Evolutionary conservation across 2,888 invertebrate species (phyloP).

Genomic region (Subacronicta megacephala): DNA sequence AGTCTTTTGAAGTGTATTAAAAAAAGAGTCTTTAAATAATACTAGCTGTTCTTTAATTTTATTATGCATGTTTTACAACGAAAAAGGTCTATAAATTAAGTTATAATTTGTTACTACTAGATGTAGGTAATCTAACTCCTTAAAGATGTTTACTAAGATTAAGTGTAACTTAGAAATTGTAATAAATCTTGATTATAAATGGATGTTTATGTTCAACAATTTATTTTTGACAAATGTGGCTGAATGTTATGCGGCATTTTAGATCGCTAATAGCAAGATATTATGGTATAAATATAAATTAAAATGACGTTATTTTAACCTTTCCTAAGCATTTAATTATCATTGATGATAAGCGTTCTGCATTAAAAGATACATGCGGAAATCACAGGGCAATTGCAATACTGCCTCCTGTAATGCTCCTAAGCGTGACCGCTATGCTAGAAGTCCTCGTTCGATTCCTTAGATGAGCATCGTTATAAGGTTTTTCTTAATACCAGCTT

Average conservation of each 20-base stretch:
- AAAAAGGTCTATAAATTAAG: slow-evolving; percentile 1
- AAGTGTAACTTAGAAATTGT: slow-evolving; percentile 6
- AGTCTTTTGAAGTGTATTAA: too few relatives aligned
- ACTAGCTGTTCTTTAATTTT: too few relatives aligned
- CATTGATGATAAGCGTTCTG: neutral
- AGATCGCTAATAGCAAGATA: slow-evolving; percentile 10
- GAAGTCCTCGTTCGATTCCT: too few relatives aligned
- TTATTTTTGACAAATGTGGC: slow-evolving; percentile 30
- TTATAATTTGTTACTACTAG: neutral
- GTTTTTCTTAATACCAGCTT: too few relatives aligned
- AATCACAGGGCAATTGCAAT: too few relatives aligned
- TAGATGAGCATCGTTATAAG: too few relatives aligned
- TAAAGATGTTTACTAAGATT: slow-evolving; percentile 5
- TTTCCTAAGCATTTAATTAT: neutral
- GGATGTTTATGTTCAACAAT: slow-evolving; percentile 14
- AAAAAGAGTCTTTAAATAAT: too few relatives aligned
- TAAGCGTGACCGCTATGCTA: too few relatives aligned
- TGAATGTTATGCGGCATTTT: neutral
- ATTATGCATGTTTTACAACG: neutral
- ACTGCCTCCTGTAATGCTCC: too few relatives aligned
- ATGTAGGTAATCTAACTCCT: slow-evolving; percentile 1
- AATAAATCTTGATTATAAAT: slow-evolving; percentile 29
- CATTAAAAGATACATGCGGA: too few relatives aligned
- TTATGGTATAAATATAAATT: neutral
- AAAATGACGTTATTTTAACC: neutral